Conservation (phyloP, 1,140 invertebrate genomes). For the Gonioctena quinquepunctata region DNA sequence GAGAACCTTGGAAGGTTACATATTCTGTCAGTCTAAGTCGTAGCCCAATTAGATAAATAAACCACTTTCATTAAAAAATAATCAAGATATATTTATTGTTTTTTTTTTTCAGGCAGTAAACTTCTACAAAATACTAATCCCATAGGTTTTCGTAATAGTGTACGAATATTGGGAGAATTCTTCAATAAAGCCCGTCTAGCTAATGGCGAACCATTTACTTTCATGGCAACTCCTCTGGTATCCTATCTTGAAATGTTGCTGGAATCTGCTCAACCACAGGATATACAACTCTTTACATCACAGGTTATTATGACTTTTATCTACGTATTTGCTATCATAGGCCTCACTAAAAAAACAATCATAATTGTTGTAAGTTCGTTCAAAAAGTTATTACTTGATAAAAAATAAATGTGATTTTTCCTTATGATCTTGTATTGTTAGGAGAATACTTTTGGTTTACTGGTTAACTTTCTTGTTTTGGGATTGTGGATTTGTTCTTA, state of each 20-base stretch:
- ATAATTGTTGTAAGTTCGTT: background rate
- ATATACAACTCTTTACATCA: constrained; percentile 37
- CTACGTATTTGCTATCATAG: background rate
- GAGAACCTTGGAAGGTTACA: no score
- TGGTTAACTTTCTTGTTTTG: no score
- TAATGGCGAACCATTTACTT: constrained; percentile 33
- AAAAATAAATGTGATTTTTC: no score
- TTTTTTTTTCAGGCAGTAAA: constrained; percentile 15
- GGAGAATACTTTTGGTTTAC: no score
- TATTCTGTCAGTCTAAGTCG: no score
- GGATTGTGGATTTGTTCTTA: no score
- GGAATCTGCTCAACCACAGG: constrained; percentile 24
- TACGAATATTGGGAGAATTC: constrained; percentile 41
- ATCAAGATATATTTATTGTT: no score
- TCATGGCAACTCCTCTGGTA: constrained; percentile 34
- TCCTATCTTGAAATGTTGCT: constrained; percentile 39
- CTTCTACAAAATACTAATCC: constrained; percentile 29
- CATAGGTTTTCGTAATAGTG: constrained; percentile 35
- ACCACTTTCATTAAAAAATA: no score
- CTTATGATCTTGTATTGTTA: no score
- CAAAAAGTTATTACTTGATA: background rate
- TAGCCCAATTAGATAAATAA: no score
- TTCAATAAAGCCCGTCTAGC: constrained; percentile 36
- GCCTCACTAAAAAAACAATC: background rate
- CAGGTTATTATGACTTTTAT: constrained; percentile 27